These are phyloP conservation scores for Melieria crassipennis DNA, from an alignment of 2,888 invertebrate species.

Conservation along the genomic window DNA sequence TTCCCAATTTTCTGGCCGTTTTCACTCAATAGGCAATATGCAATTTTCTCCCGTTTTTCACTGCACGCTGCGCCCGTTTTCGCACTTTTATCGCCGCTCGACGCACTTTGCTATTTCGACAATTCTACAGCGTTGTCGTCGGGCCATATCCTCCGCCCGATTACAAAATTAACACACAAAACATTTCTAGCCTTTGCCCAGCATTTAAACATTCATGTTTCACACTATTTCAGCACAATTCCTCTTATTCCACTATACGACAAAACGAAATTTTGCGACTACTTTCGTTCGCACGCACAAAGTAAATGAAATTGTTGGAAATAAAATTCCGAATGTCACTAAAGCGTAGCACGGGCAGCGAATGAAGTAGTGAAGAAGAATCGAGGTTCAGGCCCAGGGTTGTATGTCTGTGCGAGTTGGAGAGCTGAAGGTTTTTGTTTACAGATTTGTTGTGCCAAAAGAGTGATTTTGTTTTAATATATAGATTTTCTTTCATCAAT, in stretches of 20 bases:
- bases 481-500: too few relatives aligned
- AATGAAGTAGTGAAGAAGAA: background rate
- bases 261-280: constrained; percentile 17
- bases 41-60: constrained; percentile 53
- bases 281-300: constrained; percentile 25
- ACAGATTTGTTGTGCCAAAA: too few relatives aligned
- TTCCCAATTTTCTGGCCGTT: constrained; percentile 41
- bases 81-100: constrained; percentile 28
- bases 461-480: too few relatives aligned
- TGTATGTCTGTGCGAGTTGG: too few relatives aligned
- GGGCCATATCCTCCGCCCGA: background rate
- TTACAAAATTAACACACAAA: background rate
- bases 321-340: constrained; percentile 26
- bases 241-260: background rate
- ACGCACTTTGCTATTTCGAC: constrained; percentile 20
- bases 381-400: background rate
- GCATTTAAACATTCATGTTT: background rate
- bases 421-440: too few relatives aligned
- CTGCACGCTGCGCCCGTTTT: constrained; percentile 33
- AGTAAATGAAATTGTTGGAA: constrained; percentile 18
- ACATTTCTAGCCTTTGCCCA: background rate
- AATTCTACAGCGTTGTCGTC: background rate
- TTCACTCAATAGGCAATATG: constrained; percentile 45
- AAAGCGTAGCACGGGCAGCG: background rate
- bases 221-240: background rate